Conservation (phyloP, 1,140 invertebrate species). For the Radopholus similis region DNA sequence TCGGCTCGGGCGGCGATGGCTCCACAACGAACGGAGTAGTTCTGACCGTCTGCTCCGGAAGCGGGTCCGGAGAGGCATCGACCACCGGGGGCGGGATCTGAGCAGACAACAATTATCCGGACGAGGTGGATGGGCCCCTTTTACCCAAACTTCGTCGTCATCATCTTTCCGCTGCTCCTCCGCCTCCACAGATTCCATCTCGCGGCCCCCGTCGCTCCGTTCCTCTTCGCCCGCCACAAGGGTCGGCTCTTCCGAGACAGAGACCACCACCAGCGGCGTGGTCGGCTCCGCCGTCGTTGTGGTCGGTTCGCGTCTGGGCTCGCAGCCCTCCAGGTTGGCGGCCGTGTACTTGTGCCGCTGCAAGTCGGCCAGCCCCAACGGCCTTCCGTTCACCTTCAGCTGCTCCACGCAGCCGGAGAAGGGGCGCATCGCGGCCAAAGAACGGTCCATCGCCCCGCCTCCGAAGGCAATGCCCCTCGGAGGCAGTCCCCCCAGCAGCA, state of each 20-base stretch:
- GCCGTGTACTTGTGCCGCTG: not conserved
- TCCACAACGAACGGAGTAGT: not conserved
- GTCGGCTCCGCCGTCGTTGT: not conserved
- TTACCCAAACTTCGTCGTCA: not conserved
- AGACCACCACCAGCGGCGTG: not conserved
- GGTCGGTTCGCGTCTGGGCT: not conserved
- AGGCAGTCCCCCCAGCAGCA: not conserved
- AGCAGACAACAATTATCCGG: not conserved
- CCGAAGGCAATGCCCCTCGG: not conserved
- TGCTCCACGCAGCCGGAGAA: constrained; percentile 9
- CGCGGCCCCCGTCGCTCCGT: not conserved
- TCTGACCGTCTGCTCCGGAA: not conserved
- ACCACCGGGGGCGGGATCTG: not conserved
- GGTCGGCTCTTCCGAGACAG: not conserved
- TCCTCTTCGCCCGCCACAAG: not conserved
- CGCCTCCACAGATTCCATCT: not conserved
- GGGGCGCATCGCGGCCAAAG: not conserved
- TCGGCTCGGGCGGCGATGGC: not conserved
- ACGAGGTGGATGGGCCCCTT: not conserved
- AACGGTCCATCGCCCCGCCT: not conserved
- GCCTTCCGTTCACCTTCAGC: constrained; percentile 1
- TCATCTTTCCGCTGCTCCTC: not conserved
- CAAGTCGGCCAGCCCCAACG: not conserved
- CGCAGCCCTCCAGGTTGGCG: constrained; percentile 1
- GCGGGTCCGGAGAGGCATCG: not conserved